Evolutionary conservation across 2,113 vertebrate species (phyloP).

Genomic region (Ciconia maguari): DNA sequence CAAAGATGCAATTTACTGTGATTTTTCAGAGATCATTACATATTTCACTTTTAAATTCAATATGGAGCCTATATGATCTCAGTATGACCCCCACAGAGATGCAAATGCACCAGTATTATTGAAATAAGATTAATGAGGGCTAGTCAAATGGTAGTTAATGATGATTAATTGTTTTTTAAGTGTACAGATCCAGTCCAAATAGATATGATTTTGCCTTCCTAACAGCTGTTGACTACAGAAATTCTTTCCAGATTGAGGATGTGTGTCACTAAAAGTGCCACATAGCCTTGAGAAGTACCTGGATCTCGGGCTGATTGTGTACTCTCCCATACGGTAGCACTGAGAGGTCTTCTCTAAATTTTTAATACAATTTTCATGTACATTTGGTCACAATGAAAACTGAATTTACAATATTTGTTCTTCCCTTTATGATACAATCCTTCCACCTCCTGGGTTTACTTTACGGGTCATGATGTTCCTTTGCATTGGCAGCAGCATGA

Average conservation of each 20-base stretch:
- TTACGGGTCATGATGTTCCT: conserved; percentile 38
- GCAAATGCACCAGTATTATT: not conserved
- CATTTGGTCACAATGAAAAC: not conserved
- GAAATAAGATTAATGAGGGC: not conserved
- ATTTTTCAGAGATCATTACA: not conserved
- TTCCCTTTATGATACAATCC: not conserved
- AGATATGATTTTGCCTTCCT: not conserved
- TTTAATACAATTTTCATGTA: not conserved
- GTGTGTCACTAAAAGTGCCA: not conserved
- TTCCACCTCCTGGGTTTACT: conserved; percentile 40
- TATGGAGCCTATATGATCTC: not conserved
- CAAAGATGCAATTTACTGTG: not conserved
- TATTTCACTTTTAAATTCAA: not conserved
- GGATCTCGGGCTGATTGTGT: not conserved
- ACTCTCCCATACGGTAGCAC: not conserved
- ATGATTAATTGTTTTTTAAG: not conserved
- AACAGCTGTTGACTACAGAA: not conserved
- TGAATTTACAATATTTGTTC: not conserved
- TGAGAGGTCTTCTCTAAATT: not conserved
- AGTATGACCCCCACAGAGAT: not conserved
- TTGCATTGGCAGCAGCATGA: conserved; percentile 50
- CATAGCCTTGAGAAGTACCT: not conserved
- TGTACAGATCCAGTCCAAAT: not conserved
- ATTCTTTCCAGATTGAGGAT: not conserved
- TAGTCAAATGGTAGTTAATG: conserved; percentile 4